These are phyloP conservation scores for Macrosteles quadrilineatus DNA, from an alignment of 1,140 invertebrate species.

Conservation along the genomic window DNA sequence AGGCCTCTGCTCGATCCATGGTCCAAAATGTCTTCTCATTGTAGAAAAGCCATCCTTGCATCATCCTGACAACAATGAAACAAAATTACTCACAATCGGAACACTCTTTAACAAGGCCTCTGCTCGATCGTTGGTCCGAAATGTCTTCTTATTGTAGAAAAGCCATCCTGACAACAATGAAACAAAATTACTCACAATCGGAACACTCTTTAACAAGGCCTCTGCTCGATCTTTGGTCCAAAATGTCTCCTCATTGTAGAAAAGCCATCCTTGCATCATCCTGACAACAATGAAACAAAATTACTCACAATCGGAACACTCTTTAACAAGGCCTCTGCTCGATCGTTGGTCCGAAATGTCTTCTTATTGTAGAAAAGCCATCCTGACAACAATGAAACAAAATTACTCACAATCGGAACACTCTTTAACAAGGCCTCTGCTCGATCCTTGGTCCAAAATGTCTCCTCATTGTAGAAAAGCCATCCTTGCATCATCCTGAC, in stretches of 20 bases:
- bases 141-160: too few species aligned
- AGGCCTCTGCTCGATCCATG: constrained; percentile 62
- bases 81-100: too few species aligned
- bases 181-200: constrained; percentile 69
- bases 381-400: constrained; percentile 53
- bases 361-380: constrained; percentile 78
- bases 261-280: constrained; percentile 90
- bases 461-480: constrained; percentile 71
- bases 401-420: constrained; percentile 57
- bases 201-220: constrained; percentile 75
- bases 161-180: too few species aligned
- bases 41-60: constrained; percentile 89
- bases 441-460: constrained; percentile 68
- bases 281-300: constrained; percentile 51
- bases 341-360: constrained; percentile 65
- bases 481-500: constrained; percentile 84
- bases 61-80: constrained; percentile 69
- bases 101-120: too few species aligned
- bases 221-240: constrained; percentile 69
- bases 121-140: too few species aligned
- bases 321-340: constrained; percentile 71
- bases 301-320: constrained; percentile 71
- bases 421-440: constrained; percentile 74
- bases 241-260: constrained; percentile 64
- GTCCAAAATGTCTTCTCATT: constrained; percentile 68